A percentile compares a stretch with the other conserved stretches of the same genome.
phyloP scores from a whole-genome alignment of 1,140 invertebrate genomes.

The Meteorus sp. region DNA sequence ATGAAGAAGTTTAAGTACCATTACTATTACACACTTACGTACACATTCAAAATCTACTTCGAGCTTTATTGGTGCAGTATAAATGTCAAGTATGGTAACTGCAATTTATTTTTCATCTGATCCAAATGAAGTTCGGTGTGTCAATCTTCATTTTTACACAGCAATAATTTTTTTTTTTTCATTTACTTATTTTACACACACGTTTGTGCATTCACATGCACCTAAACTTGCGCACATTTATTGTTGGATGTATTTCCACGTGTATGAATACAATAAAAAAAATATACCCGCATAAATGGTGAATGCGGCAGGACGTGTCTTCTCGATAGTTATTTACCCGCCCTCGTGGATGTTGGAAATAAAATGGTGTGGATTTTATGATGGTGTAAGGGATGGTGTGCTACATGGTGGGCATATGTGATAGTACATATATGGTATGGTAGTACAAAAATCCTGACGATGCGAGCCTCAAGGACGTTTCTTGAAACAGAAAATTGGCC shows the following conservation, averaged over 20 bases:
- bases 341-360: neutral
- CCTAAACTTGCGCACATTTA: neutral
- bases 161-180: no score
- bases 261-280: slow-evolving; percentile 11
- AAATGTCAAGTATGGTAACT: slow-evolving; percentile 11
- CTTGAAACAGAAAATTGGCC: slow-evolving; percentile 50
- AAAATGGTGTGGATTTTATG: slow-evolving; percentile 13
- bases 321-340: neutral
- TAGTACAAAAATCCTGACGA: slow-evolving; percentile 29
- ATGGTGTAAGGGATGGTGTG: slow-evolving; percentile 13
- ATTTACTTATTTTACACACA: no score
- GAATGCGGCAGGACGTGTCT: slow-evolving; percentile 1
- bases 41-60: no score
- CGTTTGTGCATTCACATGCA: no score
- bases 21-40: no score
- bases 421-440: slow-evolving; percentile 1
- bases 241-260: neutral
- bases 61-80: slow-evolving; percentile 21
- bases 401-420: neutral
- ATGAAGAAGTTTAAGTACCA: no score
- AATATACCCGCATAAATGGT: slow-evolving; percentile 1
- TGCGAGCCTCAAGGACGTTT: slow-evolving; percentile 31
- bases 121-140: slow-evolving; percentile 30
- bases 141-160: no score
- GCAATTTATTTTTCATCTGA: slow-evolving; percentile 34